A percentile compares a stretch with the other conserved stretches of the same genome.
These are phyloP conservation scores for Leistus spinibarbis DNA, from an alignment of 2,888 invertebrate genomes.

Conservation along the genomic window DNA sequence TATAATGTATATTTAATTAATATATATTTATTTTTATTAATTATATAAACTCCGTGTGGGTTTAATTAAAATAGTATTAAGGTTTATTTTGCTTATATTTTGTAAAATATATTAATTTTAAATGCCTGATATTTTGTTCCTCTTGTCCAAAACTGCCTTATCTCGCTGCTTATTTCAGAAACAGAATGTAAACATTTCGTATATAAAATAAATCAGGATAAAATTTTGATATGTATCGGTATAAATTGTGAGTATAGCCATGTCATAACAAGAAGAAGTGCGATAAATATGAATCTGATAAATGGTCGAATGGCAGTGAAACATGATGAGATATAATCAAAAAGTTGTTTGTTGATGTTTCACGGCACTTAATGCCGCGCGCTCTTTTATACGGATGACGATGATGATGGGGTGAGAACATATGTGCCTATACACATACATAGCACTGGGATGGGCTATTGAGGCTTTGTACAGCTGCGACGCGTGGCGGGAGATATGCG, in stretches of 20 bases:
- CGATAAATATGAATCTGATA: background rate
- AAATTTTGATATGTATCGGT: background rate
- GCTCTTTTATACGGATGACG: background rate
- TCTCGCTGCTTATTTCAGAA: too few species aligned
- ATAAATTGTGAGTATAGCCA: background rate
- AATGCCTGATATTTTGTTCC: too few species aligned
- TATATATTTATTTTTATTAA: too few species aligned
- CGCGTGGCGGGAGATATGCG: constrained; percentile 22
- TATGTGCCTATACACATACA: background rate
- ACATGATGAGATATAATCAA: background rate
- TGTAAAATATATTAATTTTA: too few species aligned
- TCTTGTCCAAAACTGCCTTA: too few species aligned
- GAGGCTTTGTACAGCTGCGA: constrained; percentile 2
- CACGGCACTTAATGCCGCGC: constrained; percentile 1
- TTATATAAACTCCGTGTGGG: too few species aligned
- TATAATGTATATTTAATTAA: too few species aligned
- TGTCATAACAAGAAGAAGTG: background rate
- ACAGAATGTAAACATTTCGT: too few species aligned
- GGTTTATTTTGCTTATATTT: too few species aligned
- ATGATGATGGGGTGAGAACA: background rate
- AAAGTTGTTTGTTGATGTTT: constrained; percentile 7
- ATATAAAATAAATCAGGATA: too few species aligned
- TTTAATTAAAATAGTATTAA: too few species aligned
- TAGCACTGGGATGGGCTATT: background rate
- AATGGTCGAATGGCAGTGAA: background rate